Evolutionary conservation across 2,888 invertebrate species (phyloP).

Genomic region (Danaus chrysippus): DNA sequence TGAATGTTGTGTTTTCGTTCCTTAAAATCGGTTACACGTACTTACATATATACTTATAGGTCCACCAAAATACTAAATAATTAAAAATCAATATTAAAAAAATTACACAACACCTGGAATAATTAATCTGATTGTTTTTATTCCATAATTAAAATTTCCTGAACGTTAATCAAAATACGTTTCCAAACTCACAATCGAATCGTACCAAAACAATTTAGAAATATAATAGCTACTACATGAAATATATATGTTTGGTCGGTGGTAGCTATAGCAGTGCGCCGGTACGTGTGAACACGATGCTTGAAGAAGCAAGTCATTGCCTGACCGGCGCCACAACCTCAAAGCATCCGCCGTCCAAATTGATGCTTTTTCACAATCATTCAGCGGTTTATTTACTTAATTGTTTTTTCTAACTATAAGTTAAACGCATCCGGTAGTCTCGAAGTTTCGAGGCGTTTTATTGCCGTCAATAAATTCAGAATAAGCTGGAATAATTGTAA

Average conservation of each 20-base stretch:
- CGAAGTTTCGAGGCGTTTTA: neutral
- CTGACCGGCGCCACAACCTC: conserved; percentile 57
- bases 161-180: too few species aligned
- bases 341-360: conserved; percentile 56
- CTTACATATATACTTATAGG: too few species aligned
- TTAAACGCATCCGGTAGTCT: conserved; percentile 1
- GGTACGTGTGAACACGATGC: conserved; percentile 31
- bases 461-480: neutral
- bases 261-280: conserved; percentile 38
- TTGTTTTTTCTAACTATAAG: conserved; percentile 28
- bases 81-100: too few species aligned
- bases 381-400: conserved; percentile 38
- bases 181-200: too few species aligned
- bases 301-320: conserved; percentile 65
- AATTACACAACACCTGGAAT: too few species aligned
- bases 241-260: neutral
- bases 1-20: neutral
- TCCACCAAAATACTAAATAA: too few species aligned
- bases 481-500: conserved; percentile 31
- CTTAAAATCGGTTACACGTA: too few species aligned
- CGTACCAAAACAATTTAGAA: neutral
- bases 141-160: too few species aligned
- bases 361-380: conserved; percentile 49
- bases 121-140: too few species aligned
- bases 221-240: neutral